Conservation (phyloP, 2,113 vertebrate genomes). For the Xiphophorus maculatus region DNA sequence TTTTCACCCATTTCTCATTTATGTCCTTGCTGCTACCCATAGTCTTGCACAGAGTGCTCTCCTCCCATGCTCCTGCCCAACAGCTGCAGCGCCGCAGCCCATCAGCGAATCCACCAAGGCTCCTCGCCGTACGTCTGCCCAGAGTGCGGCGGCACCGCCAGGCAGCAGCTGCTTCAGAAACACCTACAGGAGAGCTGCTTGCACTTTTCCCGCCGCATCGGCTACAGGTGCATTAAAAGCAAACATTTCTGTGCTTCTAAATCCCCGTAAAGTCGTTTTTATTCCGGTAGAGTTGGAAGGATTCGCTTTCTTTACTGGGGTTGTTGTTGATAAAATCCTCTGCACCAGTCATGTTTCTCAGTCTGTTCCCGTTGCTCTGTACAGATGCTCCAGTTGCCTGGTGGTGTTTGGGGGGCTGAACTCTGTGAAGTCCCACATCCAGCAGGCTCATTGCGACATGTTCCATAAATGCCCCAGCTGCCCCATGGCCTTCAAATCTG, state of each 20-base stretch:
- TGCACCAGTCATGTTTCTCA: neutral
- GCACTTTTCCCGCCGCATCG: slow-evolving; percentile 92
- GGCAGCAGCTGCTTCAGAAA: slow-evolving; percentile 80
- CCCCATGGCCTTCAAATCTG: slow-evolving; percentile 97
- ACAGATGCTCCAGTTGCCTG: slow-evolving; percentile 92
- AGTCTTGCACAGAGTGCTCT: slow-evolving; percentile 89
- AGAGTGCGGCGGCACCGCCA: slow-evolving; percentile 88
- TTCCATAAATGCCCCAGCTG: slow-evolving; percentile 98
- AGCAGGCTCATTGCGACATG: slow-evolving; percentile 92
- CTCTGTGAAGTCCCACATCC: slow-evolving; percentile 96
- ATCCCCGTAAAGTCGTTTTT: too few species aligned
- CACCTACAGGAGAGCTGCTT: slow-evolving; percentile 89
- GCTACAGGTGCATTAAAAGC: slow-evolving; percentile 84
- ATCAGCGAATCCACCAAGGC: slow-evolving; percentile 91
- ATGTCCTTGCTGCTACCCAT: neutral
- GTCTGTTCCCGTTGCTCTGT: neutral
- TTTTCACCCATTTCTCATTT: too few species aligned
- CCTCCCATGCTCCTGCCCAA: slow-evolving; percentile 91
- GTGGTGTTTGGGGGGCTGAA: slow-evolving; percentile 94
- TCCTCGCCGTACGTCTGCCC: slow-evolving; percentile 89
- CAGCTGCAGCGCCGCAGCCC: slow-evolving; percentile 88
- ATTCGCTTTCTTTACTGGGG: too few species aligned
- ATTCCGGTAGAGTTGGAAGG: too few species aligned
- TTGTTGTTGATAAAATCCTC: neutral
- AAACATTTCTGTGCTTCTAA: neutral